phyloP scores from a whole-genome alignment of 2,113 vertebrate species.

The Mormyrus lacerda region DNA sequence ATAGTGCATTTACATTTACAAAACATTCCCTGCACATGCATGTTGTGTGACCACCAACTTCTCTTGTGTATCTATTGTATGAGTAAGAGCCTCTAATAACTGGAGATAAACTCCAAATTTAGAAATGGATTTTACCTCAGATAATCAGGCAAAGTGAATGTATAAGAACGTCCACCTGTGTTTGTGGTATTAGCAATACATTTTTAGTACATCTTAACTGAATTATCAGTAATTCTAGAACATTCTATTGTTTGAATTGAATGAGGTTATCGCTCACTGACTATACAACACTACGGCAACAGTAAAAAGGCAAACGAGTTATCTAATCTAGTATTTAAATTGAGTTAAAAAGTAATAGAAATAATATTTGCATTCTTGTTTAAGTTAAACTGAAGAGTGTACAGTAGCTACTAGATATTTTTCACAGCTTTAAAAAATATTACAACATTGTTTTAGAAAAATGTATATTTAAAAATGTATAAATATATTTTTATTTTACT shows the following conservation, averaged over 20 bases:
- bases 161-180: background rate
- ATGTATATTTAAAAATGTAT: background rate
- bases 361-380: background rate
- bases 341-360: background rate
- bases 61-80: background rate
- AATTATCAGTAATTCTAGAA: background rate
- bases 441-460: background rate
- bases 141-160: background rate
- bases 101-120: background rate
- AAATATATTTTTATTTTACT: background rate
- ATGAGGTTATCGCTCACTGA: background rate
- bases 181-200: background rate
- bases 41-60: no score
- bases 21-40: background rate
- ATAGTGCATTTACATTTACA: background rate
- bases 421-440: background rate
- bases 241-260: background rate
- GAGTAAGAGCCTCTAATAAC: background rate
- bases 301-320: background rate
- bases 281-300: background rate
- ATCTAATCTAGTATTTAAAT: background rate
- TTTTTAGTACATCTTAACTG: background rate
- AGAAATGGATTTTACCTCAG: background rate
- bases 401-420: background rate
- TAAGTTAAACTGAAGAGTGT: background rate